Evolutionary conservation across 2,113 vertebrate genomes (phyloP), one percentile per base, ranked within the genome.

Genomic region (Varanus salvator): DNA sequence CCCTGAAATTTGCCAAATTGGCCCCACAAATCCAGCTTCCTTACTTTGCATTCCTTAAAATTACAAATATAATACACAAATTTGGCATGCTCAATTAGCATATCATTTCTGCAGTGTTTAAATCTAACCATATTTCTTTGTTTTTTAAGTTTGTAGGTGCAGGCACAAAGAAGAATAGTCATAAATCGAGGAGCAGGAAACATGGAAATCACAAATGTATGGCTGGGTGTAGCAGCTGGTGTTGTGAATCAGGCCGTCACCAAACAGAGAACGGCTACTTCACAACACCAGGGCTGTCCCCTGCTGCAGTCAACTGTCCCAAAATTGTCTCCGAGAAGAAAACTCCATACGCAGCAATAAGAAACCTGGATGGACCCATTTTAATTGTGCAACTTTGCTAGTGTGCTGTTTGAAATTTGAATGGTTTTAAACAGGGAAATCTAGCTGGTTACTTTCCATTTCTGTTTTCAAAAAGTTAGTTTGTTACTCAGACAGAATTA

Each of bases 221-320:
- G 98, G 98, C 98, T 96, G 77, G 21, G 98, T 96, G 98, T 97
- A 97, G 97, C 98, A 99, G 99, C 98, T 99, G 99, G 99, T 99
- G 99, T 99, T 99, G 99, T 99, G 99, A 99, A 99, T 99, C 99
- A 99, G 98, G 98, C 98, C 99, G 98, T 96, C 96, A 93, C 97
- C 97, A 93, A 95, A 97, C 90, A 93, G 96, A 98, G 95, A 97
- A 97, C 98, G 98, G 98, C 99, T 99, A 98, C 98, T 99, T 99
- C 99, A 98, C 98, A 99, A 99, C 98, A 98, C 98, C 99, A 99
- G 99, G 99, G 99, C 98, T 94, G 91, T 97, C 98, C 97, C 86
- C 27, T 92, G 96, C 97, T 97, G 94, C 95, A 23, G 88, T 91
- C 98, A 2, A 84, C 97, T 0, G 0, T 78, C 66, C 9, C 23